Conservation (phyloP, 1,140 invertebrate species). For the Trachelipus rathkii region DNA sequence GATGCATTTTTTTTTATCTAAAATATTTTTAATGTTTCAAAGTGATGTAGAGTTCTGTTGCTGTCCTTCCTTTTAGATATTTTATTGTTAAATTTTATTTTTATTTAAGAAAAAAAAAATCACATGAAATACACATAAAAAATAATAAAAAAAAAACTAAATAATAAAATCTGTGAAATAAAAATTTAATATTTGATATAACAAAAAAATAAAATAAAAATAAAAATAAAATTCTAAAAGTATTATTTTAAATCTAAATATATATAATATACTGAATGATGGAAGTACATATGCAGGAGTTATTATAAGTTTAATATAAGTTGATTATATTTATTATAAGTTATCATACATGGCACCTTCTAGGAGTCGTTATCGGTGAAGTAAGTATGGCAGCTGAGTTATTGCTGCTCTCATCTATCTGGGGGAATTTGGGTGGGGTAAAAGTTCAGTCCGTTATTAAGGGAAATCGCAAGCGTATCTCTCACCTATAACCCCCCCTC, state of each 20-base stretch:
- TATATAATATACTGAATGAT: background rate
- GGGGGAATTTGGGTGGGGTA: background rate
- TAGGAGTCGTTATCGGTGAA: background rate
- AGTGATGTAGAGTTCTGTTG: too few species aligned
- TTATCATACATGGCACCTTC: background rate
- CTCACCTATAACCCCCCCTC: background rate
- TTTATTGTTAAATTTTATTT: background rate
- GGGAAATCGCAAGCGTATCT: background rate
- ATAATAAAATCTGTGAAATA: too few species aligned
- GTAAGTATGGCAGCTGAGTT: background rate
- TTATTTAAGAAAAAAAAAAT: background rate
- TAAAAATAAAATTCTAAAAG: too few species aligned
- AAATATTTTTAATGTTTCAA: constrained; percentile 12
- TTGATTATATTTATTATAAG: background rate
- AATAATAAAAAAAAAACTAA: too few species aligned
- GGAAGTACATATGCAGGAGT: background rate
- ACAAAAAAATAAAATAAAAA: too few species aligned
- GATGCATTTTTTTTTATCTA: constrained; percentile 8
- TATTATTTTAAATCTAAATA: background rate
- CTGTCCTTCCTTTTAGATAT: constrained; percentile 12
- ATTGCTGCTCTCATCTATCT: background rate
- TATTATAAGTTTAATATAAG: background rate
- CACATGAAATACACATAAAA: background rate
- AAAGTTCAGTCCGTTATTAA: background rate
- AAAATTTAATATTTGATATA: too few species aligned